Evolutionary conservation across 2,797 vertebrate species (phyloP), one percentile per base, ranked within the genome.

Genomic region (Salarias fasciatus): DNA sequence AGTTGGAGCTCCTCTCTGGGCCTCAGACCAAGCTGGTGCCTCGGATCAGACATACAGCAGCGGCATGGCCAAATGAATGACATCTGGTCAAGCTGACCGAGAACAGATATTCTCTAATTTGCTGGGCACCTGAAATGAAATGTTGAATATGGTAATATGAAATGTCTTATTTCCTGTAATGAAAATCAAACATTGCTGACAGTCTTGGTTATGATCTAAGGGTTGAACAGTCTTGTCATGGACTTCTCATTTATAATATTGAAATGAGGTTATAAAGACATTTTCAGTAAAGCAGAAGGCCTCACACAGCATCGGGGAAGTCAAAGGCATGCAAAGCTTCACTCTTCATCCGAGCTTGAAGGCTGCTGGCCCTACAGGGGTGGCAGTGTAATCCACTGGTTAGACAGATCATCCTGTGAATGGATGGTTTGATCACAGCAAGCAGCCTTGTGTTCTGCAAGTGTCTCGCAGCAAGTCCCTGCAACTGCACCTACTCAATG

Each of bases 371-470:
- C 55, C 74, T 53, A 42, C 43, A 6, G 72, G 75, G 76, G 70
- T 68, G 53, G 48, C 12, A 42, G 44, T 55, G 44, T 73, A 75
- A 77, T 82, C 62, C 58, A 43, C 35, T 24, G 48, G 72, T 80
- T 77, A 51, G 72, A 79, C 60, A 66, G 65, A 79, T 83, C 66
- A 69, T 63, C 53, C 66, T 64, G 58, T 63, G 79, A 80, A 60
- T 74, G 66, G 49, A 61, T 47, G 77, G 59, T 77, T 78, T 85
- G 75, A 82, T 87, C 77, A 63, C 73, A 77, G 75, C 80, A 62
- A 31, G 83, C 58, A 70, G 67, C 47, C 59, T 66, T 47, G 12
- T 82, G 71, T 80, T 86, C 73, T 61, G 33, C 69, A 78, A 72
- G 58, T 69, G 69, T 81, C 62, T 75, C 65, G 12, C 77, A 69